phyloP scores from a whole-genome alignment of 2,888 invertebrate genomes.

The Spatulosminthurus flaviceps region DNA sequence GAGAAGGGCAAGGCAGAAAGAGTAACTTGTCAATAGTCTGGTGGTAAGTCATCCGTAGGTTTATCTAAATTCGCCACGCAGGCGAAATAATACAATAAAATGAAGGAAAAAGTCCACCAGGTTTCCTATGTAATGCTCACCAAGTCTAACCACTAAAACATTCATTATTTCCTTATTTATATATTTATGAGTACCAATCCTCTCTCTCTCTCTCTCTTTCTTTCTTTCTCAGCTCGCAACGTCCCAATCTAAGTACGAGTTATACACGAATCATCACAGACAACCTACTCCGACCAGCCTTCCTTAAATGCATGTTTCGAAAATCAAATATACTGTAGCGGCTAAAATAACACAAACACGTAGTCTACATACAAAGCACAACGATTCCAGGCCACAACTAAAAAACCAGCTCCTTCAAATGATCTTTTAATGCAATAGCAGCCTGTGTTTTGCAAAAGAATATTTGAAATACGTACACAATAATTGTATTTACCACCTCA shows the following conservation, averaged over 20 bases:
- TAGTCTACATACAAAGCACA: neutral
- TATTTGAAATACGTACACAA: too few relatives aligned
- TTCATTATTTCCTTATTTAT: constrained; percentile 46
- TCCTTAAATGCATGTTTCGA: too few relatives aligned
- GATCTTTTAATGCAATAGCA: too few relatives aligned
- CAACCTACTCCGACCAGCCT: too few relatives aligned
- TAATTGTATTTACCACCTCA: too few relatives aligned
- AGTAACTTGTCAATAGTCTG: constrained; percentile 36
- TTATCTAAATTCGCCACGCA: constrained; percentile 42
- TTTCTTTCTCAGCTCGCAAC: neutral
- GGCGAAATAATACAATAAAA: constrained; percentile 44
- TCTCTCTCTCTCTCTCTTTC: constrained; percentile 14
- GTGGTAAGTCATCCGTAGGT: constrained; percentile 31
- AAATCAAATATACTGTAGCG: too few relatives aligned
- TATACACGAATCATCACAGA: too few relatives aligned
- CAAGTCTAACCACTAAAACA: constrained; percentile 43
- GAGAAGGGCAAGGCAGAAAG: neutral
- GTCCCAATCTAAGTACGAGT: neutral
- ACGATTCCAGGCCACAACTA: too few relatives aligned
- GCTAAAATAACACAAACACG: too few relatives aligned
- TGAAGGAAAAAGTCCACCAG: constrained; percentile 21
- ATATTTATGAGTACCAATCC: constrained; percentile 37
- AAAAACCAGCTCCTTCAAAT: too few relatives aligned
- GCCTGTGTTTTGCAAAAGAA: too few relatives aligned
- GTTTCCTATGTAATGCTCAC: constrained; percentile 31